Percentiles rank a stretch among this genome's conserved stretches.
Evolutionary conservation across 2,797 vertebrate genomes (phyloP).

Genomic region (Anas acuta): DNA sequence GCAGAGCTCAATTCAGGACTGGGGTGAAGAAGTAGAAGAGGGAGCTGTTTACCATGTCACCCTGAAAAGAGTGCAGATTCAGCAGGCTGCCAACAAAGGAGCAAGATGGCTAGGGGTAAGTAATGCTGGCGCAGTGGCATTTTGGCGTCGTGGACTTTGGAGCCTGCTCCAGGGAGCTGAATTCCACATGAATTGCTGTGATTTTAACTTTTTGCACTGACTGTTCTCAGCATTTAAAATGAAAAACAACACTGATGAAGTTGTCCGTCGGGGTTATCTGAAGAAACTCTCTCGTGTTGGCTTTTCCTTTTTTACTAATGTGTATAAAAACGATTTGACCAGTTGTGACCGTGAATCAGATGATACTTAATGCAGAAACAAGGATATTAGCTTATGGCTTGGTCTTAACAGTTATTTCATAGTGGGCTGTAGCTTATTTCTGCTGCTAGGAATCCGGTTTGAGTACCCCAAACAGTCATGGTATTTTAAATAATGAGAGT

Average conservation of each 20-base stretch:
- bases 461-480: neutral
- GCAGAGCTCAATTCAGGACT: slow-evolving; percentile 94
- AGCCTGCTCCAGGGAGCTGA: slow-evolving; percentile 19
- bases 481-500: neutral
- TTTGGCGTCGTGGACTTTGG: slow-evolving; percentile 50
- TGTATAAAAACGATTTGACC: neutral
- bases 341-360: neutral
- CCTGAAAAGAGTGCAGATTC: slow-evolving; percentile 93
- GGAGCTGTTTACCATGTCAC: slow-evolving; percentile 95
- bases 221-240: neutral
- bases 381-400: neutral
- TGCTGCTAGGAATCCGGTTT: neutral
- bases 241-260: neutral
- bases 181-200: slow-evolving; percentile 14
- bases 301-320: neutral
- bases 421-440: rapidly evolving
- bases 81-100: slow-evolving; percentile 96
- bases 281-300: neutral
- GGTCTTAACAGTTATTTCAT: neutral
- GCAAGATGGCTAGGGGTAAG: slow-evolving; percentile 96
- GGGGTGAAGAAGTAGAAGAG: slow-evolving; percentile 96
- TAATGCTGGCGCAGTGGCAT: neutral
- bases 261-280: neutral
- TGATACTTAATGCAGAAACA: neutral
- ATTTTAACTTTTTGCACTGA: slow-evolving; percentile 60